These are phyloP conservation scores for Xylota segnis DNA, from an alignment of 2,888 invertebrate species.

Conservation along the genomic window DNA sequence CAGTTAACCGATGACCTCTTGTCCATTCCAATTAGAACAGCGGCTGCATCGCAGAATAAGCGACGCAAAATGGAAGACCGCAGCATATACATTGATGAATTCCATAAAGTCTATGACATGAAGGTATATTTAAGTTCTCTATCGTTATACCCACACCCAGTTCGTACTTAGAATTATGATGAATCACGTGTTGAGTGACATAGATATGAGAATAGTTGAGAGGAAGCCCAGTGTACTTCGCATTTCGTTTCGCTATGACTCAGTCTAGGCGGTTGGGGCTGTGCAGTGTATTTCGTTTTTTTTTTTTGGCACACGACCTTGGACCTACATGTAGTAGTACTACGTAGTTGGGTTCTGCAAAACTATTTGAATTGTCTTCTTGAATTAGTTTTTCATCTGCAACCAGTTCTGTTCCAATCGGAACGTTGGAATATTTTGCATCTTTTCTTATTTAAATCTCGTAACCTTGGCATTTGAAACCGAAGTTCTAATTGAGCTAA, in stretches of 20 bases:
- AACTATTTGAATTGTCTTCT: not conserved
- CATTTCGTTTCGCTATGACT: constrained; percentile 54
- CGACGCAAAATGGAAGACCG: constrained; percentile 97
- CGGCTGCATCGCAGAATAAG: constrained; percentile 91
- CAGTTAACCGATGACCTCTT: constrained; percentile 67
- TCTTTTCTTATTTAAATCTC: not conserved
- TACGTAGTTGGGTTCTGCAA: constrained; percentile 13
- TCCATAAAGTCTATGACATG: constrained; percentile 92
- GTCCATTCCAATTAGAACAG: constrained; percentile 85
- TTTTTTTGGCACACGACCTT: constrained; percentile 63
- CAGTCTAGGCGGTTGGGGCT: constrained; percentile 32
- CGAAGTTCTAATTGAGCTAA: not conserved
- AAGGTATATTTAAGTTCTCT: constrained; percentile 81
- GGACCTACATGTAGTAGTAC: constrained; percentile 40
- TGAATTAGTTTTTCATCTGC: not conserved
- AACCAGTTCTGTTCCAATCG: not conserved
- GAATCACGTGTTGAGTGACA: constrained; percentile 56
- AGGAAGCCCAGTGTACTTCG: constrained; percentile 8
- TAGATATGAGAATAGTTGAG: constrained; percentile 49
- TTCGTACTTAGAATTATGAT: constrained; percentile 31
- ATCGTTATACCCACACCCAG: not conserved
- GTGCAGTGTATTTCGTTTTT: constrained; percentile 23
- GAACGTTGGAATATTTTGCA: not conserved
- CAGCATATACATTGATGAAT: constrained; percentile 92
- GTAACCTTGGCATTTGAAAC: not conserved